Percentiles rank a stretch among this genome's conserved stretches.
Evolutionary conservation across 1,140 invertebrate genomes (phyloP).

Genomic region (Drosophila carrolli): DNA sequence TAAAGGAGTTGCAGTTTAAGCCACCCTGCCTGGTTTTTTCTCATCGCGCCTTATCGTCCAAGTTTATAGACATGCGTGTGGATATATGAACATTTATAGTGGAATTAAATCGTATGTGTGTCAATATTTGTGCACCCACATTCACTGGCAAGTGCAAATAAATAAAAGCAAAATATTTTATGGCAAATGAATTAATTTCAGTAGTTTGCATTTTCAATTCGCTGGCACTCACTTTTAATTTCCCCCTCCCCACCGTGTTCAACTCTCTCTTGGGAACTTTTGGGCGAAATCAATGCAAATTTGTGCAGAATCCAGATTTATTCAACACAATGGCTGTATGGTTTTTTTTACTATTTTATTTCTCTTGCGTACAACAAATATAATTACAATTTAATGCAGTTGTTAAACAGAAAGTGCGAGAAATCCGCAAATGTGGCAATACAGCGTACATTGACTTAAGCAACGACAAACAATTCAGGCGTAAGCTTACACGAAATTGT

Average conservation of each 20-base stretch:
- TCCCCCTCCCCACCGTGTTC: too few species aligned
- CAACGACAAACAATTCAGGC: constrained; percentile 48
- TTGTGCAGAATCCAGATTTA: constrained; percentile 36
- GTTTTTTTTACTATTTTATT: constrained; percentile 7
- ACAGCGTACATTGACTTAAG: constrained; percentile 45
- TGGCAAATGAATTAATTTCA: constrained; percentile 74
- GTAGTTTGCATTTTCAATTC: constrained; percentile 57
- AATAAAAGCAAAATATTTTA: constrained; percentile 71
- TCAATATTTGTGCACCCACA: constrained; percentile 59
- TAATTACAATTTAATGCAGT: constrained; percentile 67
- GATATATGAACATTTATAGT: constrained; percentile 17
- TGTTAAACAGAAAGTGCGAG: constrained; percentile 34
- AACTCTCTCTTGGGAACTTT: constrained; percentile 11
- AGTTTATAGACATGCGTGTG: not conserved
- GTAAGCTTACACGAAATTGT: constrained; percentile 34
- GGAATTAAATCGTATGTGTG: constrained; percentile 62
- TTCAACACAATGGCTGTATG: not conserved
- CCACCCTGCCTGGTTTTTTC: constrained; percentile 8
- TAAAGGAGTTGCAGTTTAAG: not conserved
- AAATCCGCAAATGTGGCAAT: constrained; percentile 38
- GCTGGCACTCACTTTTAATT: constrained; percentile 9
- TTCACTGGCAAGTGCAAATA: constrained; percentile 48
- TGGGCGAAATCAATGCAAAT: constrained; percentile 42
- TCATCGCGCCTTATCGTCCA: not conserved
- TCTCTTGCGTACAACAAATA: constrained; percentile 1